Percentiles rank a stretch among this genome's conserved stretches.
Conservation (phyloP, 1,140 invertebrate species). For the Cyphomyrmex costatus region DNA sequence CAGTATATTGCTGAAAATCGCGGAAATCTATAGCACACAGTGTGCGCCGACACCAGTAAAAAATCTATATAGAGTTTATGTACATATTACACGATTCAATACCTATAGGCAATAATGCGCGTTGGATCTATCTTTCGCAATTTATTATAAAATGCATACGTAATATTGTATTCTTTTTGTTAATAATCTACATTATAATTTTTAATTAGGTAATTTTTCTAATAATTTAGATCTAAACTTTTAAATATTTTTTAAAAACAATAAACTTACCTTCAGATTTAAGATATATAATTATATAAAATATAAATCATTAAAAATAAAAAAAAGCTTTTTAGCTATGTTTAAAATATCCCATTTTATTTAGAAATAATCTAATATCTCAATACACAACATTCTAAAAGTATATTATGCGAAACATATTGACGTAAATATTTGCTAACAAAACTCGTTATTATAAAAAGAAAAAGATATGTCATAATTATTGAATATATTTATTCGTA, state of each 20-base stretch:
- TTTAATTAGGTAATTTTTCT: not conserved
- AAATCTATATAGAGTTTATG: no score
- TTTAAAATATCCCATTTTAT: conserved; percentile 80
- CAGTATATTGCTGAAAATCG: no score
- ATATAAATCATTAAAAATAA: not conserved
- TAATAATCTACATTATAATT: conserved; percentile 19
- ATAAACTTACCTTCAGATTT: conserved; percentile 13
- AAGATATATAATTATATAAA: not conserved
- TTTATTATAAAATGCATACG: not conserved
- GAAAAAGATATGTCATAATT: not conserved
- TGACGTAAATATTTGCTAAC: not conserved
- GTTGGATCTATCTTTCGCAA: not conserved
- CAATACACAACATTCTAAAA: conserved; percentile 75
- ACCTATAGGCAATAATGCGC: not conserved
- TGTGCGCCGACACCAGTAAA: no score
- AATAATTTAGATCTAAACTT: no score
- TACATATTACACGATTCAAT: not conserved
- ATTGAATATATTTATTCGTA: not conserved
- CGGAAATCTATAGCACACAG: no score
- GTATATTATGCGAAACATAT: conserved; percentile 70
- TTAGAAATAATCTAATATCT: conserved; percentile 78
- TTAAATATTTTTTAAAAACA: not conserved
- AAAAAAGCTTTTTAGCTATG: not conserved
- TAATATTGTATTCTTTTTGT: not conserved
- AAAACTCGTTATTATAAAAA: not conserved